Evolutionary conservation across 2,888 invertebrate species (phyloP).

Genomic region (Dermolepida albohirtum): DNA sequence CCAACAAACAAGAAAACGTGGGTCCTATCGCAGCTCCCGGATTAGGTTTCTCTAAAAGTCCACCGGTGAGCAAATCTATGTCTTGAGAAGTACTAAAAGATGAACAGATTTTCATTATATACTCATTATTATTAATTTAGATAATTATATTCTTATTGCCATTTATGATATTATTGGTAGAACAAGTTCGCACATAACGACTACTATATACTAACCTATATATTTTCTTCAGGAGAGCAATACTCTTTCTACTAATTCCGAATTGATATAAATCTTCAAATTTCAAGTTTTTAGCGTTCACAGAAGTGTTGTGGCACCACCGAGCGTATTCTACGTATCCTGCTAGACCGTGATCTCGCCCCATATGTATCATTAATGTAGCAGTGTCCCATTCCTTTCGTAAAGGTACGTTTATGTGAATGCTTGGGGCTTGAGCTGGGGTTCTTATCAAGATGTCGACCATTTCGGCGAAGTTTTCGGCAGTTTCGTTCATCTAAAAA

Average conservation of each 20-base stretch:
- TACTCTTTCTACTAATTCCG: slow-evolving; percentile 70
- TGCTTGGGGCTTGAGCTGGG: slow-evolving; percentile 73
- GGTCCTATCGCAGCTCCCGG: slow-evolving; percentile 88
- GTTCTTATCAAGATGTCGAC: slow-evolving; percentile 74
- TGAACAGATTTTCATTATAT: background rate
- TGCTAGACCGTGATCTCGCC: slow-evolving; percentile 85
- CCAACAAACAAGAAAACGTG: slow-evolving; percentile 88
- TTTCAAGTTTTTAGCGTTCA: slow-evolving; percentile 53
- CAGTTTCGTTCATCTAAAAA: slow-evolving; percentile 70
- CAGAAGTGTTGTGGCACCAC: slow-evolving; percentile 69
- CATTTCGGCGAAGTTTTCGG: slow-evolving; percentile 65
- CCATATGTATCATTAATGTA: slow-evolving; percentile 71
- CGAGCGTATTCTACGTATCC: slow-evolving; percentile 78
- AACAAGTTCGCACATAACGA: too few species aligned
- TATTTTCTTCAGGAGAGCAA: slow-evolving; percentile 74
- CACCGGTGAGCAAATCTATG: slow-evolving; percentile 87
- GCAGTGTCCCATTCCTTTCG: slow-evolving; percentile 65
- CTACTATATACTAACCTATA: too few species aligned
- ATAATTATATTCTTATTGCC: too few species aligned
- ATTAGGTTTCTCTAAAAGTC: slow-evolving; percentile 81
- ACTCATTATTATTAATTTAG: slow-evolving; percentile 3
- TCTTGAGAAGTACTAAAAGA: slow-evolving; percentile 75
- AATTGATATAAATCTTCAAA: slow-evolving; percentile 72
- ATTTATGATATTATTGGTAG: too few species aligned
- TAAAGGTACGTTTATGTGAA: slow-evolving; percentile 65